These are phyloP conservation scores for Lithosia quadra DNA, from an alignment of 2,888 invertebrate genomes.

Conservation along the genomic window DNA sequence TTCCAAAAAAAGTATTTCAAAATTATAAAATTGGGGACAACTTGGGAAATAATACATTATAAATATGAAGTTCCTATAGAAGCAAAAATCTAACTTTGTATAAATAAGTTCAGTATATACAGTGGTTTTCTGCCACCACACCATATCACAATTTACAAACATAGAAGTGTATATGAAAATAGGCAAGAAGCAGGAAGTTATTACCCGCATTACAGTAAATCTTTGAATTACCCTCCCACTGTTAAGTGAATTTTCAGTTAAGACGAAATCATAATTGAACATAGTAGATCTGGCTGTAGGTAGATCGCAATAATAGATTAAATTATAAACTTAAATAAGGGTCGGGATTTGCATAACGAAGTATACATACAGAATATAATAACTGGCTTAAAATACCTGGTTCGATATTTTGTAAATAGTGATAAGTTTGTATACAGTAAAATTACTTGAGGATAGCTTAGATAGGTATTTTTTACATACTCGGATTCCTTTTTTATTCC, in stretches of 20 bases:
- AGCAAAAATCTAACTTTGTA: no score
- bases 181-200: neutral
- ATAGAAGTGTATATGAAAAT: neutral
- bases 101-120: no score
- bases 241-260: neutral
- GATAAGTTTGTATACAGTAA: no score
- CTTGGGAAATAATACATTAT: no score
- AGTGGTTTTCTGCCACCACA: no score
- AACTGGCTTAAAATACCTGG: neutral
- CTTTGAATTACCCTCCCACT: neutral
- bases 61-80: no score
- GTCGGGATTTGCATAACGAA: neutral
- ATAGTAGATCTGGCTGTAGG: neutral
- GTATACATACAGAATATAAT: neutral
- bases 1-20: no score
- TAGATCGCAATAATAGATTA: conserved; percentile 1
- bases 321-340: neutral
- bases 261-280: neutral
- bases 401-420: neutral
- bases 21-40: no score
- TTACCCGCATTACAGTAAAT: neutral
- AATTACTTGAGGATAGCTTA: no score
- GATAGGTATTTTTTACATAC: no score
- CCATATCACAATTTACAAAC: no score
- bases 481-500: no score